A percentile compares a stretch with the other conserved stretches of the same genome.
Evolutionary conservation across 2,113 vertebrate species (phyloP).

Genomic region (Peromyscus maniculatus): DNA sequence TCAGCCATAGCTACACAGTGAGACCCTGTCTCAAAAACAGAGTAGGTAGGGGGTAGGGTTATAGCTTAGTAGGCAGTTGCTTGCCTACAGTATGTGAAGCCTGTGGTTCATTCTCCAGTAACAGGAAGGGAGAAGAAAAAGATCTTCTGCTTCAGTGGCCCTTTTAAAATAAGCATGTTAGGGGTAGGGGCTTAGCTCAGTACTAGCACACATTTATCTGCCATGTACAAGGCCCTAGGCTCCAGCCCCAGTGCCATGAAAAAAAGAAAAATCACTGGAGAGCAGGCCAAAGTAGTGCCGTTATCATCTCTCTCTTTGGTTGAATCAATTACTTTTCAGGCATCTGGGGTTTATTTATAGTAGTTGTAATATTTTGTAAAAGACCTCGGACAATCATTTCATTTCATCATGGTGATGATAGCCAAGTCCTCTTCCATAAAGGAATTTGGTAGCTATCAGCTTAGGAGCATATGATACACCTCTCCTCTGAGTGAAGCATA

Average conservation of each 20-base stretch:
- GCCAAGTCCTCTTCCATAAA: slow-evolving; percentile 26
- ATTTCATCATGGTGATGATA: slow-evolving; percentile 30
- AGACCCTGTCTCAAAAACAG: neutral
- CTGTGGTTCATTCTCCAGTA: neutral
- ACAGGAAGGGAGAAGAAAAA: neutral
- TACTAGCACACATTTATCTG: neutral
- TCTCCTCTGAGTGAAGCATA: slow-evolving; percentile 2
- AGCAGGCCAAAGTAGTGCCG: neutral
- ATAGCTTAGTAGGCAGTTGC: neutral
- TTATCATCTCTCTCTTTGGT: neutral
- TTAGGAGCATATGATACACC: slow-evolving; percentile 28
- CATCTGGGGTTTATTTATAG: slow-evolving; percentile 60
- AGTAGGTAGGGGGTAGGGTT: neutral
- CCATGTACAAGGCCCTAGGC: neutral
- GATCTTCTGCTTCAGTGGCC: neutral
- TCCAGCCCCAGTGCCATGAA: neutral
- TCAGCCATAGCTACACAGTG: neutral
- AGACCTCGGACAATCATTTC: neutral
- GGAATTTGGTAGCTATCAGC: slow-evolving; percentile 24
- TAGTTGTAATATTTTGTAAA: slow-evolving; percentile 18
- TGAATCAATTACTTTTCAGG: slow-evolving; percentile 61
- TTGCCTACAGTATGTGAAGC: neutral
- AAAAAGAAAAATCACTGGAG: neutral
- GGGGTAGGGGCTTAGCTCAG: neutral
- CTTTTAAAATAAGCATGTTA: slow-evolving; percentile 35